A percentile compares a stretch with the other conserved stretches of the same genome.
phyloP scores from a whole-genome alignment of 2,113 vertebrate genomes.

The Geothlypis trichas region DNA sequence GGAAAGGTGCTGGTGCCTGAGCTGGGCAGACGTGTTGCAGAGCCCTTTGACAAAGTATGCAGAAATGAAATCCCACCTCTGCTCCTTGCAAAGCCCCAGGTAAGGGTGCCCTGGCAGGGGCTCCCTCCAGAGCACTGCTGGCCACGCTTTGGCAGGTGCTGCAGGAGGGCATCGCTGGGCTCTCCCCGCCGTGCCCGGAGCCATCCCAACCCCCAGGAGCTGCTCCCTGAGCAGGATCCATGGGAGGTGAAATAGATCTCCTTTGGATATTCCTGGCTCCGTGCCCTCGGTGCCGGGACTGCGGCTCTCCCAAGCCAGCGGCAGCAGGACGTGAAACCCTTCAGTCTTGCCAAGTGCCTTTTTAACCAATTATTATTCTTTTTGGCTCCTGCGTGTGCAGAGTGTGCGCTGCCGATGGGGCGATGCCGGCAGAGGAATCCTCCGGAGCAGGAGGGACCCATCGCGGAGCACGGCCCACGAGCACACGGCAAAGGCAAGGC shows the following conservation, averaged over 20 bases:
- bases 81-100: not conserved
- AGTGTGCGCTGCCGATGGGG: not conserved
- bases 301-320: not conserved
- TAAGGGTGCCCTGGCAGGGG: not conserved
- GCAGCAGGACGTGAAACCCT: accelerated
- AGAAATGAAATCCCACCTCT: not conserved
- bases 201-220: accelerated
- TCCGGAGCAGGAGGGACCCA: not conserved
- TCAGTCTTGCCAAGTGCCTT: not conserved
- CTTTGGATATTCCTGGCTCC: not conserved
- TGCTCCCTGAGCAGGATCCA: not conserved
- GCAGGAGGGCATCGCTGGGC: not conserved
- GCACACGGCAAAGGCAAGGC: not conserved
- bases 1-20: not conserved
- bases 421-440: not conserved
- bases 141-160: not conserved
- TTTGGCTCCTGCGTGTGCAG: not conserved
- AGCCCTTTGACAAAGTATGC: not conserved
- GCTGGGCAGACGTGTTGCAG: not conserved
- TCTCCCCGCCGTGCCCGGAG: accelerated
- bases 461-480: not conserved
- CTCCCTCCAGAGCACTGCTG: not conserved
- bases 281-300: not conserved
- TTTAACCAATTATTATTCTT: not conserved
- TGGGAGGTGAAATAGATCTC: not conserved